Conservation (phyloP, 2,888 invertebrate genomes). For the Melanophora roralis region DNA sequence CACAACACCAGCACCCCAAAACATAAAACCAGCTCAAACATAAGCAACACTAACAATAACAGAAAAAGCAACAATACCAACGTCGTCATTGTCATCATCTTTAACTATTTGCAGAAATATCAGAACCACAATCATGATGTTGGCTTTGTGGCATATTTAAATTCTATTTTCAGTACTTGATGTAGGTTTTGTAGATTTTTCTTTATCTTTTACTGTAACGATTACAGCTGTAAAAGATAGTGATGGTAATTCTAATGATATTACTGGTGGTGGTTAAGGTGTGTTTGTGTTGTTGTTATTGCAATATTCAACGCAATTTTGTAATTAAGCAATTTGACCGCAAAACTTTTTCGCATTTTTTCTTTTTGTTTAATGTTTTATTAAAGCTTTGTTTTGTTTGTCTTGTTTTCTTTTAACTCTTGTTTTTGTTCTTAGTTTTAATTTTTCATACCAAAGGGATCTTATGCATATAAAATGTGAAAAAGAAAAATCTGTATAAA, state of each 20-base stretch:
- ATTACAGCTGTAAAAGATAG: slow-evolving; percentile 5
- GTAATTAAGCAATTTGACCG: slow-evolving; percentile 75
- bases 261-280: background rate
- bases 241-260: slow-evolving; percentile 13
- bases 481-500: slow-evolving; percentile 38
- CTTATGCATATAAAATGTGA: slow-evolving; percentile 16
- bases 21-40: background rate
- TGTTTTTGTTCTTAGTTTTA: background rate
- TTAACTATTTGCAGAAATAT: slow-evolving; percentile 24
- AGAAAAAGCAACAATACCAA: background rate
- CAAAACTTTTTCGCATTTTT: slow-evolving; percentile 60
- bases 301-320: slow-evolving; percentile 69
- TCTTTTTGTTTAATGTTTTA: slow-evolving; percentile 5
- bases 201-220: background rate
- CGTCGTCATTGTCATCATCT: slow-evolving; percentile 36
- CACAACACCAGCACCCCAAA: background rate
- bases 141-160: slow-evolving; percentile 44
- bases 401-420: slow-evolving; percentile 33
- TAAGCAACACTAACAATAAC: background rate
- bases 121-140: slow-evolving; percentile 37
- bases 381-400: slow-evolving; percentile 41
- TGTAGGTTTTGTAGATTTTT: slow-evolving; percentile 1
- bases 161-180: slow-evolving; percentile 14
- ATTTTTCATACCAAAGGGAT: slow-evolving; percentile 44
- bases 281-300: slow-evolving; percentile 35